A percentile compares a stretch with the other conserved stretches of the same genome.
phyloP scores from a whole-genome alignment of 2,888 invertebrate species.

The Diaperis boleti region DNA sequence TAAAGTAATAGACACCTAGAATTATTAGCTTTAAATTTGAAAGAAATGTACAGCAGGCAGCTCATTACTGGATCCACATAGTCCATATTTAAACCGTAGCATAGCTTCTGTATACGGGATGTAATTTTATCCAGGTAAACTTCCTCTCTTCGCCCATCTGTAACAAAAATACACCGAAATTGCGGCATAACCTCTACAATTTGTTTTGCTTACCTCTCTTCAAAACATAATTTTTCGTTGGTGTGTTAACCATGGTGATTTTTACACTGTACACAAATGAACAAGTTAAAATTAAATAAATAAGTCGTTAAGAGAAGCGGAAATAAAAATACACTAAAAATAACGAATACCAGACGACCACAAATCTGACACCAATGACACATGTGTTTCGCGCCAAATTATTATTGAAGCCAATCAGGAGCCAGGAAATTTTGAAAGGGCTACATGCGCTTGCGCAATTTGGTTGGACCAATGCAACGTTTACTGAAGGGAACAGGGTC shows the following conservation, averaged over 20 bases:
- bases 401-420: too few relatives aligned
- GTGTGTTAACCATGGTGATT: not conserved
- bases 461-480: too few relatives aligned
- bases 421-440: too few relatives aligned
- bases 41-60: too few relatives aligned
- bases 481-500: too few relatives aligned
- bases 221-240: not conserved
- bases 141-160: constrained; percentile 90
- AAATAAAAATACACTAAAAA: too few relatives aligned
- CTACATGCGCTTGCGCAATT: too few relatives aligned
- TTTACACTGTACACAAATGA: too few relatives aligned
- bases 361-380: too few relatives aligned
- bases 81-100: constrained; percentile 95
- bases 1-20: constrained; percentile 82
- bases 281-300: not conserved
- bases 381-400: too few relatives aligned
- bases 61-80: constrained; percentile 94
- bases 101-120: constrained; percentile 92
- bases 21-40: not conserved
- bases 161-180: not conserved
- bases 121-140: constrained; percentile 99
- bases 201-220: not conserved
- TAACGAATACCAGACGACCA: too few relatives aligned
- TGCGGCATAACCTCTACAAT: not conserved
- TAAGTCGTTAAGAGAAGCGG: not conserved